Percentiles rank a stretch among this genome's conserved stretches.
These are phyloP conservation scores for Hyla sarda DNA, from an alignment of 2,113 vertebrate genomes.

Conservation along the genomic window DNA sequence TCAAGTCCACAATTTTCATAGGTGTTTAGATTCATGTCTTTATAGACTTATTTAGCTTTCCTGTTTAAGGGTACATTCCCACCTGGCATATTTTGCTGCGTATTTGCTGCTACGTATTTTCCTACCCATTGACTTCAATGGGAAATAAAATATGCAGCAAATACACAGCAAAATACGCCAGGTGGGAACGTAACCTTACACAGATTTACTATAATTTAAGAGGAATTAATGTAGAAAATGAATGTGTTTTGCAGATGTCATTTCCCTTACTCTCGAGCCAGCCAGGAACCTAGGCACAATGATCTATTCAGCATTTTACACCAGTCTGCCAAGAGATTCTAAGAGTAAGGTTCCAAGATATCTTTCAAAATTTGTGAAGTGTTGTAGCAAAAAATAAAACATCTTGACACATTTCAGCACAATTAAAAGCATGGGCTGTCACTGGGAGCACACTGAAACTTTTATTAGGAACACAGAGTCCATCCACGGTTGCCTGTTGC, in stretches of 20 bases:
- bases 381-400: neutral
- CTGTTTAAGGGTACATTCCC: too few relatives aligned
- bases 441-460: neutral
- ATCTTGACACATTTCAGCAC: neutral
- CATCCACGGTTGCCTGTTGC: neutral
- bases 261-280: neutral
- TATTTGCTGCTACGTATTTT: too few relatives aligned
- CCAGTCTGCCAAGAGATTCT: neutral
- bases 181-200: too few relatives aligned
- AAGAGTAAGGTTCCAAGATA: neutral
- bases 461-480: neutral
- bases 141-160: too few relatives aligned
- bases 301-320: neutral
- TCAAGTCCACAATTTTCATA: too few relatives aligned
- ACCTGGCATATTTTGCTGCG: too few relatives aligned
- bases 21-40: neutral
- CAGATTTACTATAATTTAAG: neutral
- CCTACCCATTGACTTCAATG: too few relatives aligned
- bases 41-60: neutral
- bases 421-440: neutral
- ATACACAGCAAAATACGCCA: too few relatives aligned
- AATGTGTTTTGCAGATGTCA: neutral
- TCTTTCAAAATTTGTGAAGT: neutral
- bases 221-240: neutral
- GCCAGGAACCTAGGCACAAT: neutral